Evolutionary conservation across 2,888 invertebrate genomes (phyloP), one percentile per base, ranked within the genome.

Genomic region (Tineola bisselliella): DNA sequence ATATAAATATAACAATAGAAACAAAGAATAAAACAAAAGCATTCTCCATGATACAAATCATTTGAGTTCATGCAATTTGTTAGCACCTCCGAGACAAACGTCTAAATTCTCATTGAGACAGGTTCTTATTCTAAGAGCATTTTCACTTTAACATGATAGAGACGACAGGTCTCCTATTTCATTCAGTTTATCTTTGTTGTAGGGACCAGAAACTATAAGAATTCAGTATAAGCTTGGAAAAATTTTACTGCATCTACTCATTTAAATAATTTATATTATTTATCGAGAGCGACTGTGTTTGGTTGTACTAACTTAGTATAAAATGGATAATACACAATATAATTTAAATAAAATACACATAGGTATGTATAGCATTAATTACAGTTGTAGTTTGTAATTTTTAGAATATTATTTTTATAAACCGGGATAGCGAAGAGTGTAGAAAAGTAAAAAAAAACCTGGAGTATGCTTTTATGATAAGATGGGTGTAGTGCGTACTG

Each of bases 101-200:
- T 38, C 38, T 38, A 10, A 38, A 38, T 38, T 48, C n/a, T n/a
- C 48, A 48, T 48, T 48, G 12, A 48, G 48, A 48, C 48, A 48
- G 48, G 48, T 48, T 48, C 48, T 48, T 48, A 15, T 48, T 48
- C 48, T 48, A 48, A 48, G 48, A 48, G 48, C 17, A 17, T 48
- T 48, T 48, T 8, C 48, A 17, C 48, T 48, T 13, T 48, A 38
- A 38, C 2, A 38, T 38, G 38, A 38, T 38, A 38, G 10, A 38
- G 38, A n/a, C n/a, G 38, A 38, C 38, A 38, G 11, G 10, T 38
- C 38, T 38, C 38, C 38, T 38, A 1, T 38, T 38, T 38, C 38
- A 12, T 38, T 10, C 38, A 38, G 38, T 38, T 38, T 38, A 38
- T 38, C 38, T 38, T 25, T 38, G 38, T 10, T 12, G 38, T 38